Evolutionary conservation across 23 tunicate species (phyloP).

Genomic region (Trididemnum clinides): DNA sequence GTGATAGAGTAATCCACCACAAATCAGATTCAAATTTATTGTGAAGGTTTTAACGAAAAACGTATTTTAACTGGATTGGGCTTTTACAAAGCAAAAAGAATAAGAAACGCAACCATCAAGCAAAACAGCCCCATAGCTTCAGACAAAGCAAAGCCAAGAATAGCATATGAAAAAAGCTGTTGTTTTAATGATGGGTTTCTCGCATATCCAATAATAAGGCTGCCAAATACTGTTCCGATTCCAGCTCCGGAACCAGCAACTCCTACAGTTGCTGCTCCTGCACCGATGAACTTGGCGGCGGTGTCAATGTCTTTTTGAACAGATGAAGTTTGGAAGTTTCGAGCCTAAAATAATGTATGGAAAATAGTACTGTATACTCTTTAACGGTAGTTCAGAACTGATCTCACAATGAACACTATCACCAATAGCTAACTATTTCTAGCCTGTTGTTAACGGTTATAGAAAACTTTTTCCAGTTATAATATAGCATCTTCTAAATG

Average conservation of each 20-base stretch:
- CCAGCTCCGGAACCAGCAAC: slow-evolving; percentile 99
- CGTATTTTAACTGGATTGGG: too few relatives aligned
- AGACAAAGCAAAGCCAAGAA: slow-evolving; percentile 98
- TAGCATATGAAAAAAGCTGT: slow-evolving; percentile 98
- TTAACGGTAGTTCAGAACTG: too few relatives aligned
- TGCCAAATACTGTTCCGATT: slow-evolving; percentile 98
- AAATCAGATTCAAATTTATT: neutral
- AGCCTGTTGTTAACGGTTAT: too few relatives aligned
- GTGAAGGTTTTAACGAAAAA: too few relatives aligned
- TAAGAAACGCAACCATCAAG: slow-evolving; percentile 99
- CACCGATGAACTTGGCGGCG: slow-evolving; percentile 99
- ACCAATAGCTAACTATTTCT: too few relatives aligned
- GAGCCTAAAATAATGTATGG: neutral
- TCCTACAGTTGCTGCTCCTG: slow-evolving; percentile 99
- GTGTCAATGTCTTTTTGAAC: slow-evolving; percentile 91
- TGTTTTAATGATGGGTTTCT: slow-evolving; percentile 99
- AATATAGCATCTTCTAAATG: too few relatives aligned
- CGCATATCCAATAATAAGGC: slow-evolving; percentile 98
- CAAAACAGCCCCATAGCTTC: slow-evolving; percentile 99
- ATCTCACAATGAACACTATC: too few relatives aligned
- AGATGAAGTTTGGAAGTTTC: slow-evolving; percentile 73
- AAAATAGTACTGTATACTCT: too few relatives aligned
- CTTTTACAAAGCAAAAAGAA: slow-evolving; percentile 95
- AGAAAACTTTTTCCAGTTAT: too few relatives aligned
- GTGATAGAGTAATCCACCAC: neutral